phyloP scores from a whole-genome alignment of 2,113 vertebrate genomes.

The Cephalopterus ornatus region DNA sequence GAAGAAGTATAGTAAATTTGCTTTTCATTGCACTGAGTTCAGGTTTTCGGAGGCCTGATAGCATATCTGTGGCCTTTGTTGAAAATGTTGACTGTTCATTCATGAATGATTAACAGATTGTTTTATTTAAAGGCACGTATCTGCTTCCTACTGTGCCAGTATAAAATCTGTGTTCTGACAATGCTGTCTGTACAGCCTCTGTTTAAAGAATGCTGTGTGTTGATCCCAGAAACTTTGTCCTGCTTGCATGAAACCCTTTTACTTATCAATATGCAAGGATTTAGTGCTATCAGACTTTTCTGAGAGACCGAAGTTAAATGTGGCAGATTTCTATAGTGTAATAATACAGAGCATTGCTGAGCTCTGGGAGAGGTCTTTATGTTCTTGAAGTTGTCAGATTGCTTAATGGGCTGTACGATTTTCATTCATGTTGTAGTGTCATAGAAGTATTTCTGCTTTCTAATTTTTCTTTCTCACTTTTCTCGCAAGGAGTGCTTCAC shows the following conservation, averaged over 20 bases:
- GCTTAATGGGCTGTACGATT: background rate
- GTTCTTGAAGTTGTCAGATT: background rate
- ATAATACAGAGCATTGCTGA: background rate
- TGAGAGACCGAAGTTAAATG: background rate
- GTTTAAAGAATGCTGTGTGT: background rate
- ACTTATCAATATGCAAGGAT: background rate
- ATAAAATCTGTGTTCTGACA: background rate
- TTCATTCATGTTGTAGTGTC: background rate
- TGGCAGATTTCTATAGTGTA: background rate
- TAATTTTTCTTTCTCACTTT: background rate
- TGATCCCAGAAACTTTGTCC: background rate
- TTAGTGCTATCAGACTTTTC: background rate
- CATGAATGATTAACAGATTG: slow-evolving; percentile 58
- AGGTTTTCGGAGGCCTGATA: background rate
- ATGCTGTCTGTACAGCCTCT: background rate
- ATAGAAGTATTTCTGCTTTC: background rate
- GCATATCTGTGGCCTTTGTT: background rate
- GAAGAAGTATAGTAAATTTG: background rate
- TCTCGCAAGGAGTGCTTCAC: background rate
- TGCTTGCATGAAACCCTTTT: background rate
- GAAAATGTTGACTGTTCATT: slow-evolving; percentile 38
- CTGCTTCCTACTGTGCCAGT: background rate
- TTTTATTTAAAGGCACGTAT: background rate
- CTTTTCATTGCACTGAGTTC: background rate
- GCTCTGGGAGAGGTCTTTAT: background rate